Percentiles rank a stretch among this genome's conserved stretches.
phyloP scores from a whole-genome alignment of 2,797 vertebrate species.

The Tenualosa thibaudeaui region DNA sequence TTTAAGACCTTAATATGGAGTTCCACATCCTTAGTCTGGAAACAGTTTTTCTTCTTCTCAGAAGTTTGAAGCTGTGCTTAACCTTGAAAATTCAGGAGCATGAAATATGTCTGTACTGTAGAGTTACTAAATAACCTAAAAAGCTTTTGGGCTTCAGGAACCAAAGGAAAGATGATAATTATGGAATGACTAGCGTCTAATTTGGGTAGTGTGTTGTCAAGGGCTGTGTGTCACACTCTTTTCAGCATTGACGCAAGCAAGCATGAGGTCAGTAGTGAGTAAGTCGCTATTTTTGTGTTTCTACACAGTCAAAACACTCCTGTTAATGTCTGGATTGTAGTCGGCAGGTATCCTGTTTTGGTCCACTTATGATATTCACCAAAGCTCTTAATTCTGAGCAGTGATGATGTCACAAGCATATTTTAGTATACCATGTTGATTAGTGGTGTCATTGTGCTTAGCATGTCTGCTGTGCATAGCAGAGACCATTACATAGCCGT shows the following conservation, averaged over 20 bases:
- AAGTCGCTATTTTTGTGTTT: neutral
- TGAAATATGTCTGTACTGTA: neutral
- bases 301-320: neutral
- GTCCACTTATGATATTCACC: neutral
- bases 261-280: neutral
- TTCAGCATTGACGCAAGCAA: neutral
- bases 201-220: neutral
- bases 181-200: neutral
- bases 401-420: neutral
- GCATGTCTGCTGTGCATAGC: neutral
- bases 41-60: neutral
- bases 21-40: neutral
- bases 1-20: neutral
- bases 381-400: neutral
- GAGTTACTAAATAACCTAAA: neutral
- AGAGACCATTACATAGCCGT: neutral
- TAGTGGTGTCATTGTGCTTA: neutral
- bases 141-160: neutral
- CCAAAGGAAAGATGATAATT: neutral
- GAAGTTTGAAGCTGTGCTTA: neutral
- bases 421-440: neutral
- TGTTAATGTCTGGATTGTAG: neutral
- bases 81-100: neutral
- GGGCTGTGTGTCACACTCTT: neutral
- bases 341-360: neutral